phyloP scores from a whole-genome alignment of 2,113 vertebrate genomes.

The Labrus mixtus region DNA sequence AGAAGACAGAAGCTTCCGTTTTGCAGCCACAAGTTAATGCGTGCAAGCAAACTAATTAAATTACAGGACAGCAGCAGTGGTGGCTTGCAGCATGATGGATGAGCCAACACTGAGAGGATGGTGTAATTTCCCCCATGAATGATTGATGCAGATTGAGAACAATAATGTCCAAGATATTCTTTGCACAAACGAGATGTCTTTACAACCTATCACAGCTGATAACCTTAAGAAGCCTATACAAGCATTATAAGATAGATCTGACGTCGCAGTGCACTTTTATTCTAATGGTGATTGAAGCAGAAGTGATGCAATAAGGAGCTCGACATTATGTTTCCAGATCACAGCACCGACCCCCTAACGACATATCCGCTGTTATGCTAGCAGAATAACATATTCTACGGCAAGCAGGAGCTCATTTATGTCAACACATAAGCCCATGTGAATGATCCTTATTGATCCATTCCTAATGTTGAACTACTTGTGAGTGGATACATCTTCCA shows the following conservation, averaged over 20 bases:
- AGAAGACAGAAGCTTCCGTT: slow-evolving; percentile 16
- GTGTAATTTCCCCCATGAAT: slow-evolving; percentile 50
- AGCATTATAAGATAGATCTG: slow-evolving; percentile 21
- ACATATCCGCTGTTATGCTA: slow-evolving; percentile 18
- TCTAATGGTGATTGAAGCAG: not conserved
- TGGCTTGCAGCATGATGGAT: slow-evolving; percentile 56
- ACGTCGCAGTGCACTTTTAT: slow-evolving; percentile 5
- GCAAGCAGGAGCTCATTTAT: not conserved
- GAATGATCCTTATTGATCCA: not conserved
- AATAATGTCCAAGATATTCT: slow-evolving; percentile 14
- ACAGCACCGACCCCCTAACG: slow-evolving; percentile 20
- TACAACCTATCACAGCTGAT: slow-evolving; percentile 1
- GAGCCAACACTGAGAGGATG: slow-evolving; percentile 38
- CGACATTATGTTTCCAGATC: slow-evolving; percentile 1
- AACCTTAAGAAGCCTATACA: not conserved
- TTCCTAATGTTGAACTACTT: not conserved
- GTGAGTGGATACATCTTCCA: not conserved
- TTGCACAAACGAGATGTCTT: slow-evolving; percentile 18
- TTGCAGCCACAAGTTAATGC: slow-evolving; percentile 5
- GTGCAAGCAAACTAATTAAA: slow-evolving; percentile 54
- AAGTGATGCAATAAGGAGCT: slow-evolving; percentile 8
- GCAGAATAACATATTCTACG: not conserved
- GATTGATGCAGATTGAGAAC: slow-evolving; percentile 18
- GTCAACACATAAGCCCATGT: not conserved
- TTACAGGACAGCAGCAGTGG: slow-evolving; percentile 33